phyloP scores from a whole-genome alignment of 1,140 invertebrate genomes.

The Formica selysi region DNA sequence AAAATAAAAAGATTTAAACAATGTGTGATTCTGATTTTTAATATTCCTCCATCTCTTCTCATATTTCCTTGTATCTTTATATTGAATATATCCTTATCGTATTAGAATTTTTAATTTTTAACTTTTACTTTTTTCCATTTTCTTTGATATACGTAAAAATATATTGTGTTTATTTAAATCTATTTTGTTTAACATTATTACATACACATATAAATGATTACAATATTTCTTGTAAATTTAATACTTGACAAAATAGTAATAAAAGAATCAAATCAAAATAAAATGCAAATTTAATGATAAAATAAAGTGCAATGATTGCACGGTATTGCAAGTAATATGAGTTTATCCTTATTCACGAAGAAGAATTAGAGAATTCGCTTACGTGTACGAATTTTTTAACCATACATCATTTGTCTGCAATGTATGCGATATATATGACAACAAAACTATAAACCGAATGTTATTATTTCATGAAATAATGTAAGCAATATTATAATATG shows the following conservation, averaged over 20 bases:
- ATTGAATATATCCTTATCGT: background rate
- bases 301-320: background rate
- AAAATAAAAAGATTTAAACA: conserved; percentile 15
- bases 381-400: conserved; percentile 16
- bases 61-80: background rate
- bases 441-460: background rate
- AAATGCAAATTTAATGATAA: background rate
- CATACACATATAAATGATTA: background rate
- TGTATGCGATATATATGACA: background rate
- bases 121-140: background rate
- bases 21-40: background rate
- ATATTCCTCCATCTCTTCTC: background rate
- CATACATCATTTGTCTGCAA: background rate
- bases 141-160: background rate
- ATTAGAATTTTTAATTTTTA: background rate
- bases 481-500: background rate
- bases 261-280: background rate
- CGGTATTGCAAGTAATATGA: background rate
- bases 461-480: background rate
- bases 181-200: background rate
- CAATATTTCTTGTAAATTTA: conserved; percentile 14
- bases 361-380: background rate
- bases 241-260: background rate
- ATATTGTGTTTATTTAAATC: background rate
- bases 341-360: background rate